Conservation (phyloP, 1,140 invertebrate species). For the Linepithema humile region DNA sequence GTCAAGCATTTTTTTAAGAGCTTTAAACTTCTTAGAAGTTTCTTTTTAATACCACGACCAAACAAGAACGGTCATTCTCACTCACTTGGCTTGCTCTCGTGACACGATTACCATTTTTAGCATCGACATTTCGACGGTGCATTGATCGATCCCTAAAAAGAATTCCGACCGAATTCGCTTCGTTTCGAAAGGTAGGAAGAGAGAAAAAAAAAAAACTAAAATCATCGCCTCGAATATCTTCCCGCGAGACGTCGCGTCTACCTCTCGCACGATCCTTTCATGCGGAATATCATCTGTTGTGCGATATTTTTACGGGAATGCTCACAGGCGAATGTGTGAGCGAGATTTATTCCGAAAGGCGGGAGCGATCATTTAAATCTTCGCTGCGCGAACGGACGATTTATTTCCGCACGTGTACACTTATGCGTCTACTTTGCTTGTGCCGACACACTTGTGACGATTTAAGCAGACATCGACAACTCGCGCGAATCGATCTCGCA, state of each 20-base stretch:
- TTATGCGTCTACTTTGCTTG: constrained; percentile 19
- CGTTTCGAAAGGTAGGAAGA: neutral
- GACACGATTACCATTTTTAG: constrained; percentile 58
- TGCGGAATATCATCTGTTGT: constrained; percentile 14
- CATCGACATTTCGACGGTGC: constrained; percentile 39
- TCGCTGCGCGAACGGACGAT: constrained; percentile 16
- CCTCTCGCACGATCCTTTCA: neutral
- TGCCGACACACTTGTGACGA: neutral
- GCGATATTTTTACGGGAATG: constrained; percentile 33
- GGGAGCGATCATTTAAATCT: constrained; percentile 42
- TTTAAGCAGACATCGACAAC: constrained; percentile 35
- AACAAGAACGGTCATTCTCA: constrained; percentile 1
- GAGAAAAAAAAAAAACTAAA: neutral
- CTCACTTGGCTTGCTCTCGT: constrained; percentile 9
- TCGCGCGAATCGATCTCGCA: constrained; percentile 6
- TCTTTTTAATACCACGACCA: neutral
- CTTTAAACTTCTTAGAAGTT: neutral
- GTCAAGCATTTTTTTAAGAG: neutral
- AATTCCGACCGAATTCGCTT: constrained; percentile 34
- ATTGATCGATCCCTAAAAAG: constrained; percentile 51
- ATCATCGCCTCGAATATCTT: constrained; percentile 24
- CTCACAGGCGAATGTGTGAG: neutral
- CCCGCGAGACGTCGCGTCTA: neutral
- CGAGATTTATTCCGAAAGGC: constrained; percentile 33
- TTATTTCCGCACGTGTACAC: constrained; percentile 38